These are phyloP conservation scores for Damaliscus lunatus DNA, from an alignment of 2,113 vertebrate species.

Conservation along the genomic window DNA sequence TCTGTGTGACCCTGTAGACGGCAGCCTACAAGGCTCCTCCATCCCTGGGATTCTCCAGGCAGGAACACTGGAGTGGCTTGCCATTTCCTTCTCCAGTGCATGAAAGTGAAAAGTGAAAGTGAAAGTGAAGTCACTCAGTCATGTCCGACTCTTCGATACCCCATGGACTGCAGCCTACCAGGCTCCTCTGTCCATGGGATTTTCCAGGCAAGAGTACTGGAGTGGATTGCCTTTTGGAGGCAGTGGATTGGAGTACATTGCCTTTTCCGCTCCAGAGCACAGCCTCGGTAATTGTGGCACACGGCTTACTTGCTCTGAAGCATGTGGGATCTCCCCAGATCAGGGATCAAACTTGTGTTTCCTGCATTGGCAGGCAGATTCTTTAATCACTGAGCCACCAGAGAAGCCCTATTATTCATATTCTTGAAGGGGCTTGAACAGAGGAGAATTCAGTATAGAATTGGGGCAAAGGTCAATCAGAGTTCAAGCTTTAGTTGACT, in stretches of 20 bases:
- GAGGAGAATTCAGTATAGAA: not conserved
- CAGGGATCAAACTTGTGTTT: not conserved
- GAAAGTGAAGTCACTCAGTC: too few relatives aligned
- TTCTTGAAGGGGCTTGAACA: not conserved
- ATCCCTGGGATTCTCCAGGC: too few relatives aligned
- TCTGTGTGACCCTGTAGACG: accelerated
- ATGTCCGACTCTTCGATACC: too few relatives aligned
- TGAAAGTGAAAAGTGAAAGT: too few relatives aligned
- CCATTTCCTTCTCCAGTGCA: too few relatives aligned
- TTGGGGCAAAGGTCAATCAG: not conserved
- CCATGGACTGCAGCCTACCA: too few relatives aligned
- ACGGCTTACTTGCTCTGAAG: not conserved
- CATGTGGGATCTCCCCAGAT: not conserved
- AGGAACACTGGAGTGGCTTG: too few relatives aligned
- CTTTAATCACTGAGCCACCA: not conserved
- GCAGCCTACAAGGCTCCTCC: too few relatives aligned
- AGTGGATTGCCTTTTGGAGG: too few relatives aligned
- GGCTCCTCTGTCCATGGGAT: too few relatives aligned
- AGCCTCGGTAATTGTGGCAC: not conserved
- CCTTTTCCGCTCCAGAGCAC: not conserved
- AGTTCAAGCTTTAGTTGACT: not conserved
- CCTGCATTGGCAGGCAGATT: not conserved
- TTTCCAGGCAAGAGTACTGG: too few relatives aligned
- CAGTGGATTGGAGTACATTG: too few relatives aligned
- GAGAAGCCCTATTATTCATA: not conserved